Evolutionary conservation across 2,113 vertebrate species (phyloP).

Genomic region (Phaetusa simplex): DNA sequence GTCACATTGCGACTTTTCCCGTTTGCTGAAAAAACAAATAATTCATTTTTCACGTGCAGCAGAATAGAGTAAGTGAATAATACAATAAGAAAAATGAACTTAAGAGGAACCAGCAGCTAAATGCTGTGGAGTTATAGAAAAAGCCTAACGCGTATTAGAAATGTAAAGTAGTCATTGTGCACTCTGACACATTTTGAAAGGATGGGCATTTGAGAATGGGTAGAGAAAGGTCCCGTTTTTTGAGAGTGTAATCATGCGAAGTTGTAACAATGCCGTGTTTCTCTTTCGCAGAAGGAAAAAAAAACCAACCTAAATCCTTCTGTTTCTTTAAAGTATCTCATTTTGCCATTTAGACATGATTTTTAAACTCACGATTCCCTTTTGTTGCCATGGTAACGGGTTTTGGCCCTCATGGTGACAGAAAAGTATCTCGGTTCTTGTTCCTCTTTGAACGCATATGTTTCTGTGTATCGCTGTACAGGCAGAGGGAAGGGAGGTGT

Average conservation of each 20-base stretch:
- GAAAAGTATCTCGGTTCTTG: slow-evolving; percentile 69
- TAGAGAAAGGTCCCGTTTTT: not conserved
- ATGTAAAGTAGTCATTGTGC: not conserved
- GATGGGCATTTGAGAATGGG: not conserved
- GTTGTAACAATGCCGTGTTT: not conserved
- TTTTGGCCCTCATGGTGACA: slow-evolving; percentile 74
- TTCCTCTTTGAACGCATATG: slow-evolving; percentile 70
- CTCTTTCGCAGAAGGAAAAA: not conserved
- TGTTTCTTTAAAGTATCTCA: slow-evolving; percentile 73
- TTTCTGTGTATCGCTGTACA: slow-evolving; percentile 57
- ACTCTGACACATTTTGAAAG: not conserved
- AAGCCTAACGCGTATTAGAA: not conserved
- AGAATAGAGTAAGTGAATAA: not conserved
- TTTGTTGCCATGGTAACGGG: slow-evolving; percentile 75
- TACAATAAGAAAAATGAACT: not conserved
- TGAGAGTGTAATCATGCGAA: not conserved
- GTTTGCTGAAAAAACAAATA: not conserved
- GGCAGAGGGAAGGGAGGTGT: slow-evolving; percentile 32
- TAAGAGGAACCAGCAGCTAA: not conserved
- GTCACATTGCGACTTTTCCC: not conserved
- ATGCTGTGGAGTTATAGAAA: not conserved
- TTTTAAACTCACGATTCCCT: slow-evolving; percentile 72
- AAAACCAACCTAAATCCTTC: not conserved
- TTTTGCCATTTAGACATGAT: slow-evolving; percentile 76
- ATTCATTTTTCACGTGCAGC: not conserved